phyloP scores from a whole-genome alignment of 2,797 vertebrate species.

The Cossypha caffra region DNA sequence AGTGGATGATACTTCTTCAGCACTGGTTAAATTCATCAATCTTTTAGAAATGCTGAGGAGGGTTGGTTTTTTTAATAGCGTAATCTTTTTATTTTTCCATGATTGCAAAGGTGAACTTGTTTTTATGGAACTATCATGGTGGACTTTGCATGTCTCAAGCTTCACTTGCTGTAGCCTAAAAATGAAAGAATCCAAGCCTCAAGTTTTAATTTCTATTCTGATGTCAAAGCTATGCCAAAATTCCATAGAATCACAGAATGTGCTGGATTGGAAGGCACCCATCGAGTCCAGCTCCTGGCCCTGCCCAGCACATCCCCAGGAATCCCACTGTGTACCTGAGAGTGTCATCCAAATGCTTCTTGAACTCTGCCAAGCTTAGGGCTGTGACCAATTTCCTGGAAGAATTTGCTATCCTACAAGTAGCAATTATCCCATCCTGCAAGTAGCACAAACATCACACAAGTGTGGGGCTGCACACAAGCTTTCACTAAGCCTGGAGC shows the following conservation, averaged over 20 bases:
- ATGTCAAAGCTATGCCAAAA: background rate
- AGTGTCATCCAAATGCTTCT: fast-evolving
- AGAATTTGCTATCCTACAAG: background rate
- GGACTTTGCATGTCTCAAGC: background rate
- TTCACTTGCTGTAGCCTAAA: background rate
- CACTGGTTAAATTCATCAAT: background rate
- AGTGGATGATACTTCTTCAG: background rate
- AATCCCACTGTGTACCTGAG: background rate
- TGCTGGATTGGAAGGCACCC: background rate
- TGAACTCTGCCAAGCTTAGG: background rate
- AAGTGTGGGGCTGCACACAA: background rate
- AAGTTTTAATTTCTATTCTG: background rate
- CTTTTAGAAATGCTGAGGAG: background rate
- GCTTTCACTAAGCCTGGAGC: background rate
- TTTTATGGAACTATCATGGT: background rate
- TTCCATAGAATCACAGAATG: background rate
- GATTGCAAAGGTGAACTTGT: background rate
- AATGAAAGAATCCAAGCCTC: background rate
- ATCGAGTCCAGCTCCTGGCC: background rate
- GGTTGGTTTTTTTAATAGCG: background rate
- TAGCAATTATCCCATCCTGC: background rate
- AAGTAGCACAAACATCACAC: background rate
- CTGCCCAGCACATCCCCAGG: background rate
- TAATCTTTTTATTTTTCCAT: background rate
- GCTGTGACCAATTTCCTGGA: background rate